Base-by-base conservation (phyloP, 2,113 vertebrate species). In the Lamprologus tigripictilis region DNA sequence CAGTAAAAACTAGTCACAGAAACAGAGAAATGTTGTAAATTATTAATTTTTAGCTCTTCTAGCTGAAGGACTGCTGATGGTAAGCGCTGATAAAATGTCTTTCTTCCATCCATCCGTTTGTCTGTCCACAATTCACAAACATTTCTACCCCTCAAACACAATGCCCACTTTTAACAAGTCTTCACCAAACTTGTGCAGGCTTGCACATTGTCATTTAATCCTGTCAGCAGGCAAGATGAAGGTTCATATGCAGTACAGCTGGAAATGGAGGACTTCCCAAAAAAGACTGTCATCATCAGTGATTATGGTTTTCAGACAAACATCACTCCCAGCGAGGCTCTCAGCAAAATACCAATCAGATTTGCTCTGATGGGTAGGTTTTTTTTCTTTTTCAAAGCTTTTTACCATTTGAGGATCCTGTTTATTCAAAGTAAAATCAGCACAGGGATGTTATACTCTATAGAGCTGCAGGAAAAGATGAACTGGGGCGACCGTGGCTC, bases 241-340 rank as follows among this genome's bases (percentile, higher is more conserved):
- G 90, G 88, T 5, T 1, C 11, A 1, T 93, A 92, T 6, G 88
- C 17, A 0, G 79, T 93, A 13, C 94, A 94, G 88, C 12, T 95
- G 84, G 47, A 93, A 84, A 88, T 95, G 86, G 94, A 95, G 90
- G 94, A 95, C 86, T 94, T 93, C 28, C 85, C 92, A 54, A 55
- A 5, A 4, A 21, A 87, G 68, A 28, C 2, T 1, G 58, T 95
- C 58, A 73, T 1, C 16, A 40, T 95, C 83, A 84, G 31, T 66
- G 6, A 83, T 3, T 40, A n/a, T 7, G 4, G 26, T 4, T 2
- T 1, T 1, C 14, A 54, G 21, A 17, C 6, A 9, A 6, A 2
- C 3, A 66, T 21, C 79, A 82, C 57, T 1, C 21, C 42, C 14
- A 66, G 2, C 1, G 6, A 53, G 1, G 6, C 68, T 5, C 81